A percentile compares a stretch with the other conserved stretches of the same genome.
phyloP scores from a whole-genome alignment of 2,888 invertebrate species.

The Macrophya annulata region DNA sequence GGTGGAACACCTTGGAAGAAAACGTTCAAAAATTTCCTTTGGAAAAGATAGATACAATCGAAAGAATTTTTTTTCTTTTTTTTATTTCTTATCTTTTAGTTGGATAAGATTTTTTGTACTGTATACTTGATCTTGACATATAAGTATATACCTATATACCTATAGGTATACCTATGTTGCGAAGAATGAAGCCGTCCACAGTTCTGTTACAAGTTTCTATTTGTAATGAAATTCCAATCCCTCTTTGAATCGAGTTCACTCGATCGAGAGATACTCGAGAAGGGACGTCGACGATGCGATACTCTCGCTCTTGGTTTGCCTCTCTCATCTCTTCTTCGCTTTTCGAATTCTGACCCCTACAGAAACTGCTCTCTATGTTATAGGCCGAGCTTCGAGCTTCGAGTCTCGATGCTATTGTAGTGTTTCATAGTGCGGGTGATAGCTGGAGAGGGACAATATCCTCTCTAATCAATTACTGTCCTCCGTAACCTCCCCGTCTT shows the following conservation, averaged over 20 bases:
- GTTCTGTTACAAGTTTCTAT: conserved; percentile 42
- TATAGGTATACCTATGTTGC: no score
- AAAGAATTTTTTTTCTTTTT: neutral
- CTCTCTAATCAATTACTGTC: conserved; percentile 55
- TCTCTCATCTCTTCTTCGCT: neutral
- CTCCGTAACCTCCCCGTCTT: conserved; percentile 4
- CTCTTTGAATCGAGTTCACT: conserved; percentile 58
- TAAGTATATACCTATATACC: neutral
- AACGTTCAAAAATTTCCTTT: conserved; percentile 5
- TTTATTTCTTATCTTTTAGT: neutral
- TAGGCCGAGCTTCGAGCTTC: neutral
- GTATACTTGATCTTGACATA: neutral
- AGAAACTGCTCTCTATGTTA: conserved; percentile 44
- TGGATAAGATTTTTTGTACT: neutral
- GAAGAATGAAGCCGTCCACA: conserved; percentile 1
- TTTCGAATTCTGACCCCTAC: conserved; percentile 16
- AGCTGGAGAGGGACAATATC: conserved; percentile 50
- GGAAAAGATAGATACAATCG: neutral
- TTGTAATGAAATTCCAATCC: conserved; percentile 55
- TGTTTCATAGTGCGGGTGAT: conserved; percentile 35
- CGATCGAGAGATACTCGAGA: conserved; percentile 61
- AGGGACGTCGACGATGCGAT: conserved; percentile 35
- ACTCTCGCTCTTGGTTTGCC: neutral
- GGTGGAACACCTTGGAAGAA: neutral
- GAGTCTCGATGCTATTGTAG: conserved; percentile 28